Conservation (phyloP, 2,888 invertebrate genomes). For the Caenorhabditis sp. region DNA sequence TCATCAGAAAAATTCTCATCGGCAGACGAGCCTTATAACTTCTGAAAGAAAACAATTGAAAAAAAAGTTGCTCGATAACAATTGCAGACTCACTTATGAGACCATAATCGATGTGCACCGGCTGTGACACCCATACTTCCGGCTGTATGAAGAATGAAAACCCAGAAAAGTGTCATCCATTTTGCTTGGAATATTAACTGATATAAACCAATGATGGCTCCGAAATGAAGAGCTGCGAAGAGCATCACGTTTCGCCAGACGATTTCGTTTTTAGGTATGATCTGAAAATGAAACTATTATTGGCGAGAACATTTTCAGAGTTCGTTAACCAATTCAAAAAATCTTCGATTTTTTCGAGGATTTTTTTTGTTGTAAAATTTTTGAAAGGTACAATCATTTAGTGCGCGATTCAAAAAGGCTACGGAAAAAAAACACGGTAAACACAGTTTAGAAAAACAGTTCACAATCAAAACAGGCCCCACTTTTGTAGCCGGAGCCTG, state of each 20-base stretch:
- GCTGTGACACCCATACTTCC: slow-evolving; percentile 88
- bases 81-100: slow-evolving; percentile 75
- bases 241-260: slow-evolving; percentile 68
- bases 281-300: slow-evolving; percentile 34
- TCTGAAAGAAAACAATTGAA: slow-evolving; percentile 10
- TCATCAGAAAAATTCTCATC: slow-evolving; percentile 81
- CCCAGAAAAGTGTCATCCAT: slow-evolving; percentile 64
- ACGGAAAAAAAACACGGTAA: no score
- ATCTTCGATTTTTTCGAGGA: no score
- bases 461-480: no score
- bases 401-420: no score
- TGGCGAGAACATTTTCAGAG: not conserved
- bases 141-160: slow-evolving; percentile 70
- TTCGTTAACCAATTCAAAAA: not conserved
- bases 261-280: slow-evolving; percentile 45
- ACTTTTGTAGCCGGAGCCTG: no score
- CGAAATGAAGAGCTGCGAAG: slow-evolving; percentile 62
- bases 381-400: no score
- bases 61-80: not conserved
- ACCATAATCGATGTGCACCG: slow-evolving; percentile 92
- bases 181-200: slow-evolving; percentile 60
- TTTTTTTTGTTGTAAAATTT: no score
- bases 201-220: slow-evolving; percentile 61
- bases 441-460: no score
- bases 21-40: slow-evolving; percentile 89